Percentiles rank a stretch among this genome's conserved stretches.
Conservation (phyloP, 2,888 invertebrate genomes). For the Hydrotaea cyrtoneurina region DNA sequence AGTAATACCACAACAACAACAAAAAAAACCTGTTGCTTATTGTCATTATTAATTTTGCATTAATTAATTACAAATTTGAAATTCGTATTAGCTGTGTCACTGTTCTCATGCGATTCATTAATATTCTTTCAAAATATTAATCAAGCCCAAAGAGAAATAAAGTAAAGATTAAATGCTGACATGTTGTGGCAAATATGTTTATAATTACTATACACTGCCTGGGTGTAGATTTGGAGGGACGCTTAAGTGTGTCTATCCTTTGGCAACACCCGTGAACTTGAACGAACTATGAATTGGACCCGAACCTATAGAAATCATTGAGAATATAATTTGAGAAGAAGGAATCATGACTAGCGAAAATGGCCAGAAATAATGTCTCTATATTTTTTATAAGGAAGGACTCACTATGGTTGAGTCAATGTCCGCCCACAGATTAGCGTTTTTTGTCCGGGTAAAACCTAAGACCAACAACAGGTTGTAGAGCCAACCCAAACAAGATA, state of each 20-base stretch:
- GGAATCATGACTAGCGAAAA: too few relatives aligned
- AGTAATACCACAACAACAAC: too few relatives aligned
- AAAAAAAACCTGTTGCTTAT: conserved; percentile 55
- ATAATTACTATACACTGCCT: background rate
- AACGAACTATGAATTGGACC: too few relatives aligned
- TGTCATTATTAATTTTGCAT: conserved; percentile 62
- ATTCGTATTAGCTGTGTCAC: conserved; percentile 12
- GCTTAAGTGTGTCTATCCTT: background rate
- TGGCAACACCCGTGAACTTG: background rate
- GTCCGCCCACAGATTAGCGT: too few relatives aligned
- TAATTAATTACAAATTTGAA: conserved; percentile 52
- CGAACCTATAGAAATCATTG: too few relatives aligned
- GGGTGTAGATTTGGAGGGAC: background rate
- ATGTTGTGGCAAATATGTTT: conserved; percentile 36
- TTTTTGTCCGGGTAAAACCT: too few relatives aligned
- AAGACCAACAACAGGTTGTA: too few relatives aligned
- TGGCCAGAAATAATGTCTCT: too few relatives aligned
- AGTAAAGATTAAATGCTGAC: conserved; percentile 55
- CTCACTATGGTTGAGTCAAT: too few relatives aligned
- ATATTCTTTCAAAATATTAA: conserved; percentile 44
- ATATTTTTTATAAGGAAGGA: too few relatives aligned
- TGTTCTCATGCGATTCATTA: conserved; percentile 1
- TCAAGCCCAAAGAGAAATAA: conserved; percentile 16
- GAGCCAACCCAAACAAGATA: too few relatives aligned
- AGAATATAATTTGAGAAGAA: too few relatives aligned